Base-by-base conservation (phyloP, 2,888 invertebrate species). In the Helicoverpa assulta region DNA sequence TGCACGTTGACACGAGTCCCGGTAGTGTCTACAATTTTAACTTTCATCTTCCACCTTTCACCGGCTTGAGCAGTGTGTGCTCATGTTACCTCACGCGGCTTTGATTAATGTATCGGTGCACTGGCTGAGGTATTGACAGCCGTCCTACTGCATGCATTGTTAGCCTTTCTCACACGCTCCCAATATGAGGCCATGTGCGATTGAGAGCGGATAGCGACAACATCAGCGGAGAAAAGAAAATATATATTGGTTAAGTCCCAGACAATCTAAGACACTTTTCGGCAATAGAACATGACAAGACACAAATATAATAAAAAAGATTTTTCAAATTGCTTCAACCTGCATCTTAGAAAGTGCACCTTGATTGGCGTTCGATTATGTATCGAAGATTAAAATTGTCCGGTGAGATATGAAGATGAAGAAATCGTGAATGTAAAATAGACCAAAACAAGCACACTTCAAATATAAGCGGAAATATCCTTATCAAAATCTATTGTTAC, bases 21-120 rank as follows among this genome's bases (percentile, higher is more conserved):
- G 43, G 33, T 50, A 21, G 6, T 26, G 61, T 18, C 19, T 21
- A 64, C 21, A 51, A 61, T 57, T 62, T 58, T 61, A 61, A 67
- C 40, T 75, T 70, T 58, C 33, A 64, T 73, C 37, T 26, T 29
- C 12, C 52, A 70, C 79, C 82, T 82, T 80, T 82, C 82, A 76
- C 82, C 56, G 53, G 53, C 47, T 18, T 52, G 71, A 43, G 65
- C 69, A 71, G 63, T 62, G 16, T 80, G 67, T 65, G 58, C 64
- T 65, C 66, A 70, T 60, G 80, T 74, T 84, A 63, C 67, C 62
- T 75, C 83, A 73, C 69, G 75, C 68, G 58, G 58, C 67, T 64
- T 65, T 85, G 81, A 86, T 86, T 82, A 80, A 86, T 87, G 83
- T 79, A 78, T 76, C 76, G 57, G 21, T 74, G 70, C 68, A 80